Evolutionary conservation across 92 coral and sea anemone genomes (phyloP).

Genomic region (Plumapathes pennacea): DNA sequence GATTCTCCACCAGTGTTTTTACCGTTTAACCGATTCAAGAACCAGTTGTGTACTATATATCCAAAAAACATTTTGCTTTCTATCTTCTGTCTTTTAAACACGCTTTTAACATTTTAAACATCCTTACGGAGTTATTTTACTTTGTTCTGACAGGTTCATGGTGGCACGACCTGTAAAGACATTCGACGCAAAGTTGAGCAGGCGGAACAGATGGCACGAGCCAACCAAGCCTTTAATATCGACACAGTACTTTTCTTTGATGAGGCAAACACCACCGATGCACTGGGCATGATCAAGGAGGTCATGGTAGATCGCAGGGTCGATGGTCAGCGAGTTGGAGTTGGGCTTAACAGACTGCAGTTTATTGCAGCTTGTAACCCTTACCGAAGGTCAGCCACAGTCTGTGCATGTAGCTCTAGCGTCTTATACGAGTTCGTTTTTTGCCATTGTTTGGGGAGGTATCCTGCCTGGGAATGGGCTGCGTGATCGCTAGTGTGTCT

Average conservation of each 20-base stretch:
- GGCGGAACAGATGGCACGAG: conserved; percentile 67
- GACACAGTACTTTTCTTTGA: conserved; percentile 90
- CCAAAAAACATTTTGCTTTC: neutral
- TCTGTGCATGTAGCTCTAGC: too few relatives aligned
- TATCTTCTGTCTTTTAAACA: too few relatives aligned
- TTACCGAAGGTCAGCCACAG: conserved; percentile 55
- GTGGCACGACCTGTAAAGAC: conserved; percentile 81
- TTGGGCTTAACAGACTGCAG: conserved; percentile 49
- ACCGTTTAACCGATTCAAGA: too few relatives aligned
- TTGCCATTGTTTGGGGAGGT: neutral
- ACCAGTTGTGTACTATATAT: neutral
- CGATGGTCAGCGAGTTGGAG: conserved; percentile 71
- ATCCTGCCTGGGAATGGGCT: neutral
- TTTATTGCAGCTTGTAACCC: conserved; percentile 87
- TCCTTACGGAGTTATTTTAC: too few relatives aligned
- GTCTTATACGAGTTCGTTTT: neutral
- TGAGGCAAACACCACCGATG: conserved; percentile 92
- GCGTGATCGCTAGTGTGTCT: neutral
- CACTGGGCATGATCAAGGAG: conserved; percentile 84
- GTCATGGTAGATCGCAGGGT: conserved; percentile 87
- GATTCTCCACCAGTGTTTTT: too few relatives aligned
- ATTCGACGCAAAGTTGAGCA: conserved; percentile 62
- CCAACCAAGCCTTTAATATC: conserved; percentile 34
- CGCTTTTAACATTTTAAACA: too few relatives aligned
- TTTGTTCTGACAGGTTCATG: conserved; percentile 59